Percentiles rank a stretch among this genome's conserved stretches.
Evolutionary conservation across 2,888 invertebrate genomes (phyloP).

Genomic region (Oligia latruncula): DNA sequence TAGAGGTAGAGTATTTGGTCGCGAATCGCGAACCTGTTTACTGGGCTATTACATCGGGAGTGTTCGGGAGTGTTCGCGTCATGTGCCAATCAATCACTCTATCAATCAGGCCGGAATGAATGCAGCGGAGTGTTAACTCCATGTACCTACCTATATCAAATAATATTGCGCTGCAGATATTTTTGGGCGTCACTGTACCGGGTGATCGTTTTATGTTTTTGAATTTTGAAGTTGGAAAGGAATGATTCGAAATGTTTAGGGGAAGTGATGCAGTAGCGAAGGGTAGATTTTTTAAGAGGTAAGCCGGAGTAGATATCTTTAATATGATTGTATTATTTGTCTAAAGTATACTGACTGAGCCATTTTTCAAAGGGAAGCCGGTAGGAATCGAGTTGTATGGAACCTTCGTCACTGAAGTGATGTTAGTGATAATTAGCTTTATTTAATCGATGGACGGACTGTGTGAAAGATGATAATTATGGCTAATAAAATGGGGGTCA

Average conservation of each 20-base stretch:
- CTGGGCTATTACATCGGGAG: slow-evolving; percentile 63
- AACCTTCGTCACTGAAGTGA: no score
- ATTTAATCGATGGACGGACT: background rate
- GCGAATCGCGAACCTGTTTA: slow-evolving; percentile 61
- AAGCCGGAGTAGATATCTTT: no score
- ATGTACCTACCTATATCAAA: slow-evolving; percentile 51
- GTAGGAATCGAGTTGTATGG: no score
- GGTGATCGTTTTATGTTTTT: slow-evolving; percentile 13
- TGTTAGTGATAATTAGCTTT: background rate
- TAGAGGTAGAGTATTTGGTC: slow-evolving; percentile 49
- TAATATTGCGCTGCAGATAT: slow-evolving; percentile 61
- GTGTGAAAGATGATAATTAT: background rate
- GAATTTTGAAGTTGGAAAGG: slow-evolving; percentile 22
- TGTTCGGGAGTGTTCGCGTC: slow-evolving; percentile 73
- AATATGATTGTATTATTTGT: no score
- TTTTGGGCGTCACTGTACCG: slow-evolving; percentile 50
- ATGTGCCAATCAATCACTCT: slow-evolving; percentile 81
- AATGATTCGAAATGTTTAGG: background rate
- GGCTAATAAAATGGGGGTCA: background rate
- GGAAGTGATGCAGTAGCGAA: background rate
- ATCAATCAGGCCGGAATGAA: slow-evolving; percentile 76
- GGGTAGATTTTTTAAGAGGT: no score
- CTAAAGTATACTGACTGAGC: no score
- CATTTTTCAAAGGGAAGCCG: no score
- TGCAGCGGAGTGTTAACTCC: slow-evolving; percentile 64